These are phyloP conservation scores for Elanus axillaris DNA, from an alignment of 2,113 vertebrate genomes.

Conservation along the genomic window DNA sequence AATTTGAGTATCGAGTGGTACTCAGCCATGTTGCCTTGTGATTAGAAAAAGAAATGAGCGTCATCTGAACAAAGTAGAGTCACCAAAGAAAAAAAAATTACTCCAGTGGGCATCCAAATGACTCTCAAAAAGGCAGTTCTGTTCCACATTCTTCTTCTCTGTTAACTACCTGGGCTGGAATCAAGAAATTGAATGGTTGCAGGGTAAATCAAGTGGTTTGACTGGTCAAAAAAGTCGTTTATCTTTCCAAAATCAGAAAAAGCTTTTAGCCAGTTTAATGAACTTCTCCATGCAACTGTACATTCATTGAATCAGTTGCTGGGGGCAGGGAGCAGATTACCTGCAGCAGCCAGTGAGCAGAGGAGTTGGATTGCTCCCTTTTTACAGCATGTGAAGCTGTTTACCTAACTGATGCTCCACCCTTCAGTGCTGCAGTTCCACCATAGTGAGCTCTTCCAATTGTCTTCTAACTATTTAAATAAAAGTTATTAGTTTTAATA, in stretches of 20 bases:
- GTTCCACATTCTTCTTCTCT: background rate
- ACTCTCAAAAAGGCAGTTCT: background rate
- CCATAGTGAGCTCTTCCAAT: background rate
- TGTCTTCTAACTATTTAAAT: background rate
- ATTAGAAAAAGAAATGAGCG: background rate
- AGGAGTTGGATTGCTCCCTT: background rate
- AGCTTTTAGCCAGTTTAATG: background rate
- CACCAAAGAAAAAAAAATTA: background rate
- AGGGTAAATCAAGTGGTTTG: background rate
- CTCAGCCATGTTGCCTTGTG: background rate
- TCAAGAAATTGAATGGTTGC: background rate
- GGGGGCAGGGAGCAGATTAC: accelerated
- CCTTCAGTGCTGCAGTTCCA: background rate
- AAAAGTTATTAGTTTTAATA: too few relatives aligned
- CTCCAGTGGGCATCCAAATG: background rate
- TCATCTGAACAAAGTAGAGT: background rate
- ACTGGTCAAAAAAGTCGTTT: background rate
- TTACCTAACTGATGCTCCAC: background rate
- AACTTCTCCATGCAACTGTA: background rate
- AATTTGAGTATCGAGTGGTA: background rate
- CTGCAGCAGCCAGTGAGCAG: background rate
- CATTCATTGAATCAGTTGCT: background rate
- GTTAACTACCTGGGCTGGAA: background rate
- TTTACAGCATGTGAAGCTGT: background rate
- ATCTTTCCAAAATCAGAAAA: background rate